A percentile compares a stretch with the other conserved stretches of the same genome.
Evolutionary conservation across 2,113 vertebrate species (phyloP).

Genomic region (Phocoena sinus): DNA sequence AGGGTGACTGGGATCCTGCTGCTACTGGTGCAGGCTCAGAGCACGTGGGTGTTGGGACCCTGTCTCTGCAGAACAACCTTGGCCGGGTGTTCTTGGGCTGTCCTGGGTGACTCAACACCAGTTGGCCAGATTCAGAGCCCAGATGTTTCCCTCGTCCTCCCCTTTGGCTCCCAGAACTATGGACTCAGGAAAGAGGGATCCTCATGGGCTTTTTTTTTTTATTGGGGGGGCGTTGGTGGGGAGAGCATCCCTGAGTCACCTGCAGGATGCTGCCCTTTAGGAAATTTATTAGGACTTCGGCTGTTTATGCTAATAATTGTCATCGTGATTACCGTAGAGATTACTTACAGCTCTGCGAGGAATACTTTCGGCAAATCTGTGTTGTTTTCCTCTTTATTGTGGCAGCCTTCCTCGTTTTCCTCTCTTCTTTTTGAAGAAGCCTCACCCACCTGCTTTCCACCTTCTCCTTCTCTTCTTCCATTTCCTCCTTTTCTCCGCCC

Average conservation of each 20-base stretch:
- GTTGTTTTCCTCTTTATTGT: not conserved
- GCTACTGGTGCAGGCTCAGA: not conserved
- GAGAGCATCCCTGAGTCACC: conserved; percentile 23
- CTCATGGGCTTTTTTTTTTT: not conserved
- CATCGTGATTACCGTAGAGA: conserved; percentile 45
- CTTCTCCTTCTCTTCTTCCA: not conserved
- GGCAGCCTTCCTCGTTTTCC: not conserved
- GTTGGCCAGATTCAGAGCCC: not conserved
- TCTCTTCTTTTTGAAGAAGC: not conserved
- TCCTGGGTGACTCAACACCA: not conserved
- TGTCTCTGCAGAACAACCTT: rapidly evolving
- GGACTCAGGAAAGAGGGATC: not conserved
- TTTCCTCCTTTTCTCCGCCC: not conserved
- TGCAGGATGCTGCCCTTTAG: conserved; percentile 44
- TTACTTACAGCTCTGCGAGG: not conserved
- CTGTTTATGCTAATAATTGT: conserved; percentile 50
- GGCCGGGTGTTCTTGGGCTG: not conserved
- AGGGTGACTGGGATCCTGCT: too few species aligned
- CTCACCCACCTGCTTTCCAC: not conserved
- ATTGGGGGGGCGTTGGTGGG: not conserved
- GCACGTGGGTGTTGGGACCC: rapidly evolving
- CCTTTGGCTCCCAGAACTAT: not conserved
- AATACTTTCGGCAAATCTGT: not conserved
- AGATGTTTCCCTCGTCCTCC: not conserved
- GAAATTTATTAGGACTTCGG: conserved; percentile 50